Conservation (phyloP, 1,140 invertebrate species). For the Ylistrum balloti region DNA sequence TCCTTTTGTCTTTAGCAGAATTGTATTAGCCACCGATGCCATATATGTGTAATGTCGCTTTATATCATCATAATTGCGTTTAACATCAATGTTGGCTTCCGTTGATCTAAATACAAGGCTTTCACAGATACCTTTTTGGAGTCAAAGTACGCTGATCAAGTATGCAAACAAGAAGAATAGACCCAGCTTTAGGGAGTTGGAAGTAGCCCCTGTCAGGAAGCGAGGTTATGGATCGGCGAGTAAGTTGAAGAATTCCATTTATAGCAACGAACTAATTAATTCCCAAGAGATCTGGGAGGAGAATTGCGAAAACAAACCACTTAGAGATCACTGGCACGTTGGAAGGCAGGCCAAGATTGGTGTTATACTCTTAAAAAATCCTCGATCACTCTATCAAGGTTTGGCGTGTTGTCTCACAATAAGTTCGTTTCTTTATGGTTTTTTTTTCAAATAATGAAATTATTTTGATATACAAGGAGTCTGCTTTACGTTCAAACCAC, state of each 20-base stretch:
- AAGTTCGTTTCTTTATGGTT: not conserved
- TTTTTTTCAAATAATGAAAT: not conserved
- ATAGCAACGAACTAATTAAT: not conserved
- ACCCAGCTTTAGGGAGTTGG: not conserved
- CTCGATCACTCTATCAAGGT: not conserved
- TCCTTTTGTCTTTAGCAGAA: too few relatives aligned
- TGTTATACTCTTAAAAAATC: not conserved
- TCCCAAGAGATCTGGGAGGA: not conserved
- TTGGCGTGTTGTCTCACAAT: not conserved
- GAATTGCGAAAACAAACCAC: not conserved
- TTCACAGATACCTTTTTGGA: not conserved
- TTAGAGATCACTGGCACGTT: not conserved
- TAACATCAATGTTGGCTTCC: too few relatives aligned
- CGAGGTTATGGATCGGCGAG: not conserved
- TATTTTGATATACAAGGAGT: not conserved
- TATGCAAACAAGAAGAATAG: not conserved
- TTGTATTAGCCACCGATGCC: too few relatives aligned
- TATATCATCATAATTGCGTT: too few relatives aligned
- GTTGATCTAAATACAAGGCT: too few relatives aligned
- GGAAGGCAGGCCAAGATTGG: not conserved
- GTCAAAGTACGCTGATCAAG: not conserved
- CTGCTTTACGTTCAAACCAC: too few relatives aligned
- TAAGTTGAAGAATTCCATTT: constrained; percentile 6
- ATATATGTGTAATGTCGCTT: too few relatives aligned
- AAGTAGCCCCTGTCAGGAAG: not conserved